Percentiles rank a stretch among this genome's conserved stretches.
phyloP scores from a whole-genome alignment of 2,797 vertebrate genomes.

The Todus mexicanus region DNA sequence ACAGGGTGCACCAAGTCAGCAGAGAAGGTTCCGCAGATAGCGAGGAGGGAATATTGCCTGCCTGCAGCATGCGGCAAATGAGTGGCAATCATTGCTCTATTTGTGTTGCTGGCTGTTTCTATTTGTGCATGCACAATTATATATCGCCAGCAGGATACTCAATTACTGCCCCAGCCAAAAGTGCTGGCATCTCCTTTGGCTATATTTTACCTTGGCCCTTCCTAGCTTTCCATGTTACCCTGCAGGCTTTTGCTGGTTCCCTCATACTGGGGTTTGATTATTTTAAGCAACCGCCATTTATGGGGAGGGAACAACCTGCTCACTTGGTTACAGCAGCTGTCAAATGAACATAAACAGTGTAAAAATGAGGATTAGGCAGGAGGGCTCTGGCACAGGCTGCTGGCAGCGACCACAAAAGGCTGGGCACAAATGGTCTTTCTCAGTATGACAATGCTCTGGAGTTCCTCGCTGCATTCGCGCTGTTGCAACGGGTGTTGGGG shows the following conservation, averaged over 20 bases:
- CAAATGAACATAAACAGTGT: constrained; percentile 19
- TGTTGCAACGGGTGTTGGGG: not conserved
- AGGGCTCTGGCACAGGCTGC: not conserved
- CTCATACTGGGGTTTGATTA: not conserved
- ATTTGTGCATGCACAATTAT: too few species aligned
- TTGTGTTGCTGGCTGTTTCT: not conserved
- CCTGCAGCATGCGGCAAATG: not conserved
- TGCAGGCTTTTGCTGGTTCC: not conserved
- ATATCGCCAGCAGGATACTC: rapidly evolving
- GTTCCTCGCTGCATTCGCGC: rapidly evolving
- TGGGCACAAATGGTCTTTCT: not conserved
- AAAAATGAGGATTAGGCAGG: not conserved
- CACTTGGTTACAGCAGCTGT: not conserved
- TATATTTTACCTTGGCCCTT: not conserved
- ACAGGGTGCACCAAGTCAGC: not conserved
- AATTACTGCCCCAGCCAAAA: not conserved
- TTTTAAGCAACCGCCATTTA: constrained; percentile 15
- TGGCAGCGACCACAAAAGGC: not conserved
- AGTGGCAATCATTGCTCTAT: not conserved
- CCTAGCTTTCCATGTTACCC: not conserved
- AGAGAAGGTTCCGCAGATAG: not conserved
- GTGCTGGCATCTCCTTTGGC: not conserved
- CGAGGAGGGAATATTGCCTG: not conserved
- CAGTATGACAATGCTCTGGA: not conserved
- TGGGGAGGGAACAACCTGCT: constrained; percentile 13